Base-by-base conservation (phyloP, 2,888 invertebrate species). In the Merodon equestris region DNA sequence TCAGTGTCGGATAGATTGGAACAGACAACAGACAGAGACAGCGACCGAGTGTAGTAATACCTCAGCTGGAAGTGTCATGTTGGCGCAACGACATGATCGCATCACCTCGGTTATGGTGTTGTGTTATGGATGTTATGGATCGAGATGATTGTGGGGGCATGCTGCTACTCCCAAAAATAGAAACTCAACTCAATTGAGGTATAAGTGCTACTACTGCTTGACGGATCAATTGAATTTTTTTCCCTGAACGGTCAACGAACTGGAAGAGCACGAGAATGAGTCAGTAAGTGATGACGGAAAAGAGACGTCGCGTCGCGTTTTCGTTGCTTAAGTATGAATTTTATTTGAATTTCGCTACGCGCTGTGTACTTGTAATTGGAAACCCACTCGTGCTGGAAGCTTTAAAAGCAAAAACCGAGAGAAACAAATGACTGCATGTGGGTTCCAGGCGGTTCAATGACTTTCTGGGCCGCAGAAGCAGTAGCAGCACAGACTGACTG, bases 331-430 rank as follows among this genome's bases (percentile, higher is more conserved):
- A 56, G 63, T 10, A 47, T 57, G 38, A 17, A n/a, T 18, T 54
- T 58, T 58, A 27, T 51, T 61, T 47, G 13, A 61, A 60, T 60
- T 70, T 60, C 70, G 64, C 70, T 58, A 70, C 64, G 61, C 56
- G 67, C 61, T 45, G 53, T 66, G 27, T 27, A 27, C 27, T 27
- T 2, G 76, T 61, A 57, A 77, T 77, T 77, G 27, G 66, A 77
- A 77, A 72, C 76, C 72, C 76, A 77, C 76, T 76, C 71, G 71
- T 71, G 71, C 60, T 68, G 71, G 61, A 67, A 67, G 57, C 66
- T 66, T 45, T 57, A 70, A 67, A 66, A 27, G 7, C 2, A 27
- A 27, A 27, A 27, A 27, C 2, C 2, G 7, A 27, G 7, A 27
- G 7, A 27, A 7, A 7, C 2, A 7, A 27, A 27, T 57, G 61